These are phyloP conservation scores for Zeus faber DNA, from an alignment of 2,113 vertebrate genomes.

Conservation along the genomic window DNA sequence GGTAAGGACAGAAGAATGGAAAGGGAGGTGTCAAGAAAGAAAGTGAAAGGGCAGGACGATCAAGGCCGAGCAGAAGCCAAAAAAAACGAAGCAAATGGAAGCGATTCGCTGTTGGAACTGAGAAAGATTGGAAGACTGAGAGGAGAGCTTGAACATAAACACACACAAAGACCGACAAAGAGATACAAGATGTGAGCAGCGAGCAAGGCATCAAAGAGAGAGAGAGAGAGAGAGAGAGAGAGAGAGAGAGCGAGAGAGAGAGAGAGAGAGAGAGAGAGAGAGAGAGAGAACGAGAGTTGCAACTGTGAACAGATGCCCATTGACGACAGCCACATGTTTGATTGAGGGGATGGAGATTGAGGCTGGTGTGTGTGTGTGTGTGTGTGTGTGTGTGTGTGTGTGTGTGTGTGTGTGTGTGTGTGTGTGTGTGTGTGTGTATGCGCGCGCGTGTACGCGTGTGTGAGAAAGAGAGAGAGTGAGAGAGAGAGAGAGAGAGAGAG, in stretches of 20 bases:
- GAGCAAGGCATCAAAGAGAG: background rate
- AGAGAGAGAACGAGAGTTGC: constrained; percentile 44
- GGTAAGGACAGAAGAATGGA: constrained; percentile 1
- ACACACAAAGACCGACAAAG: too few species aligned
- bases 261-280: constrained; percentile 17
- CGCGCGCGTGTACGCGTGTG: too few species aligned
- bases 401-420: background rate
- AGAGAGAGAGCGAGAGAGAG: constrained; percentile 13
- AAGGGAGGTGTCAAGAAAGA: constrained; percentile 19
- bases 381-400: background rate
- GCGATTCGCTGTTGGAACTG: too few species aligned
- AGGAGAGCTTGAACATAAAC: too few species aligned
- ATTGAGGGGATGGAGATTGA: constrained; percentile 41
- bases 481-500: too few species aligned
- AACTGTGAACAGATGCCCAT: constrained; percentile 63
- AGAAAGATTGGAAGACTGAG: too few species aligned
- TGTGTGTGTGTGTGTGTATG: too few species aligned
- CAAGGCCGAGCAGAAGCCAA: too few species aligned
- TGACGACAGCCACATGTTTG: constrained; percentile 39
- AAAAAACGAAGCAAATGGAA: too few species aligned
- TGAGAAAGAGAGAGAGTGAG: too few species aligned
- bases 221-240: background rate
- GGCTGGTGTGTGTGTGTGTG: background rate
- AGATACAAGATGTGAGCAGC: too few species aligned
- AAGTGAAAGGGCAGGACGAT: constrained; percentile 3